Conservation (phyloP, 2,113 vertebrate genomes). For the Protobothrops mucrosquamatus region DNA sequence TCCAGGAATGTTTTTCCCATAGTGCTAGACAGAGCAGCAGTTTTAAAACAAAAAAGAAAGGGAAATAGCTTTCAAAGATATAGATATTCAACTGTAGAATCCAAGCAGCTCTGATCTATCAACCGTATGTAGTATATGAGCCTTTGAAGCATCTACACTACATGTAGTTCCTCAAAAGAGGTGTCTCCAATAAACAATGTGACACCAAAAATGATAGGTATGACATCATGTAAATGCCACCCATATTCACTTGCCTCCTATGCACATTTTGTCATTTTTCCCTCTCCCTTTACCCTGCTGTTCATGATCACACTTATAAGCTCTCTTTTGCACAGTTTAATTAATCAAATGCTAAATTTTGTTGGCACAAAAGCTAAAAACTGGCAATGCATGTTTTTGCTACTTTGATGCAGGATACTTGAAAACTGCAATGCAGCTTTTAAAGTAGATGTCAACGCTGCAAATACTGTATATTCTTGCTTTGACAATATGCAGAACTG, state of each 20-base stretch:
- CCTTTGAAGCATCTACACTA: neutral
- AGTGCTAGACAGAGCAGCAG: neutral
- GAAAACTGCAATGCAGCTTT: neutral
- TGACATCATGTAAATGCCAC: neutral
- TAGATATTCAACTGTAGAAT: neutral
- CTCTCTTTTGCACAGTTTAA: neutral
- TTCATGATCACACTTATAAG: neutral
- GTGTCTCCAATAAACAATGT: neutral
- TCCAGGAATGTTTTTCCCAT: neutral
- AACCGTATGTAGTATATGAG: neutral
- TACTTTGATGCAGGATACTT: neutral
- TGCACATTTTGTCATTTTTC: neutral
- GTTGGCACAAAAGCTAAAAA: neutral
- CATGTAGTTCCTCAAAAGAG: neutral
- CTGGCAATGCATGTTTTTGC: neutral
- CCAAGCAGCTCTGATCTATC: neutral
- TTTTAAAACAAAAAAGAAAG: neutral
- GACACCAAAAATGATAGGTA: neutral
- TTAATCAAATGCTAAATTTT: neutral
- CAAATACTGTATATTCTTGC: too few species aligned
- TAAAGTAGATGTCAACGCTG: too few species aligned
- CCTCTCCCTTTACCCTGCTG: neutral
- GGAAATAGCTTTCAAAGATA: neutral
- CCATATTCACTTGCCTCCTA: neutral
- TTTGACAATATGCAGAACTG: too few species aligned